A percentile compares a stretch with the other conserved stretches of the same genome.
These are phyloP conservation scores for Lithobates pipiens DNA, from an alignment of 2,797 vertebrate genomes.

Conservation along the genomic window DNA sequence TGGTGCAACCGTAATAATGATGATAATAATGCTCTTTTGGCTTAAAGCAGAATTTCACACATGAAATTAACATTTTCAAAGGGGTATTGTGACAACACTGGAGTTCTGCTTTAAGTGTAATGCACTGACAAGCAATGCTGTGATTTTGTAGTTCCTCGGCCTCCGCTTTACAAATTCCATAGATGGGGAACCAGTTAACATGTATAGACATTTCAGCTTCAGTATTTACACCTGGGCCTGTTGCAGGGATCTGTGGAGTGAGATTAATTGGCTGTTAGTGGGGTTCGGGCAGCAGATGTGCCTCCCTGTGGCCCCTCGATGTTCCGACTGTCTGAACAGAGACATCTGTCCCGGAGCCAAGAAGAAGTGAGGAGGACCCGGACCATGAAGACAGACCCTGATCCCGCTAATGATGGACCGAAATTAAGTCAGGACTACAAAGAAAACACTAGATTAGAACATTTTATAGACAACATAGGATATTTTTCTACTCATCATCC, in stretches of 20 bases:
- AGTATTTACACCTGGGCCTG: not conserved
- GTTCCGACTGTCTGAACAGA: constrained; percentile 87
- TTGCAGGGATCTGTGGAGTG: constrained; percentile 90
- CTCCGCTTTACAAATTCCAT: too few relatives aligned
- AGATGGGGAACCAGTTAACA: too few relatives aligned
- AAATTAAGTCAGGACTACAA: not conserved
- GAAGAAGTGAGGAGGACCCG: not conserved
- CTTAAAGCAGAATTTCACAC: too few relatives aligned
- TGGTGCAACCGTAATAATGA: too few relatives aligned
- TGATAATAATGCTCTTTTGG: too few relatives aligned
- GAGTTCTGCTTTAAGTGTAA: too few relatives aligned
- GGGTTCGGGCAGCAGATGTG: constrained; percentile 97
- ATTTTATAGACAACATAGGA: not conserved
- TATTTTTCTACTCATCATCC: not conserved
- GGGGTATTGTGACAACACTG: too few relatives aligned
- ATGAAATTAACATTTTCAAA: too few relatives aligned
- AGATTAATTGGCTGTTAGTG: constrained; percentile 94
- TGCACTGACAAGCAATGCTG: too few relatives aligned
- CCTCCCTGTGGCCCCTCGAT: constrained; percentile 85
- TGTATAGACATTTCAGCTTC: not conserved
- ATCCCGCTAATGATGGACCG: not conserved
- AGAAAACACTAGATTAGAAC: not conserved
- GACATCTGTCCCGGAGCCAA: constrained; percentile 84
- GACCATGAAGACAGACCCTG: too few relatives aligned
- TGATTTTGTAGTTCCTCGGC: too few relatives aligned